These are phyloP conservation scores for Scaptodrosophila latifasciaeformis DNA, from an alignment of 2,888 invertebrate genomes.

Conservation along the genomic window DNA sequence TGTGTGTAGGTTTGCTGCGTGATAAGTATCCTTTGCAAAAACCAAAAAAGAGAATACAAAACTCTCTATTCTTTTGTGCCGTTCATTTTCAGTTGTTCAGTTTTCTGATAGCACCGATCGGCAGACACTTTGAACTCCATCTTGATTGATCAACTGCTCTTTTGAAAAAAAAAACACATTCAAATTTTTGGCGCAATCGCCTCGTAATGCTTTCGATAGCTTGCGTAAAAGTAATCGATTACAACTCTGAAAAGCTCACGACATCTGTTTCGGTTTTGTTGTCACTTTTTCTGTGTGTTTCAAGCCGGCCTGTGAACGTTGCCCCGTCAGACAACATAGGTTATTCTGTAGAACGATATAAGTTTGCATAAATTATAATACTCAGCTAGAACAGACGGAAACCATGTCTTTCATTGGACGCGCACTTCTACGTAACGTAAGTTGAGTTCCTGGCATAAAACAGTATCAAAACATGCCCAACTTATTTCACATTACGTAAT, in stretches of 20 bases:
- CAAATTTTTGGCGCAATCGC: not conserved
- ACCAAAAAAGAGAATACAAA: too few relatives aligned
- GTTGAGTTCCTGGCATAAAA: constrained; percentile 29
- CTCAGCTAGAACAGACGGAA: constrained; percentile 3
- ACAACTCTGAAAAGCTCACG: constrained; percentile 21
- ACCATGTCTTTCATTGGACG: constrained; percentile 70
- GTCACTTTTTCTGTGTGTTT: constrained; percentile 21
- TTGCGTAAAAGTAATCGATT: not conserved
- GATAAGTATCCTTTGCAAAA: constrained; percentile 52
- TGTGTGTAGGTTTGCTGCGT: constrained; percentile 59
- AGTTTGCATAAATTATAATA: not conserved
- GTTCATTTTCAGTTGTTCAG: too few relatives aligned
- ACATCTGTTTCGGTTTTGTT: constrained; percentile 38
- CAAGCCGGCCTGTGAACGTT: constrained; percentile 21
- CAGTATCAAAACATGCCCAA: constrained; percentile 33
- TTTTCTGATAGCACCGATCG: too few relatives aligned
- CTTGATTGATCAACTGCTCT: constrained; percentile 26
- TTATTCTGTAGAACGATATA: not conserved
- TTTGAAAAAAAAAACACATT: constrained; percentile 16
- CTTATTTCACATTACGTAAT: constrained; percentile 58
- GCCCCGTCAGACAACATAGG: not conserved
- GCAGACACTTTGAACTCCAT: constrained; percentile 30
- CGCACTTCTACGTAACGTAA: constrained; percentile 65
- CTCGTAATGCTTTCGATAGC: not conserved
- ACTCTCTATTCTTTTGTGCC: too few relatives aligned